Evolutionary conservation across 2,797 vertebrate genomes (phyloP).

Genomic region (Dermochelys coriacea): DNA sequence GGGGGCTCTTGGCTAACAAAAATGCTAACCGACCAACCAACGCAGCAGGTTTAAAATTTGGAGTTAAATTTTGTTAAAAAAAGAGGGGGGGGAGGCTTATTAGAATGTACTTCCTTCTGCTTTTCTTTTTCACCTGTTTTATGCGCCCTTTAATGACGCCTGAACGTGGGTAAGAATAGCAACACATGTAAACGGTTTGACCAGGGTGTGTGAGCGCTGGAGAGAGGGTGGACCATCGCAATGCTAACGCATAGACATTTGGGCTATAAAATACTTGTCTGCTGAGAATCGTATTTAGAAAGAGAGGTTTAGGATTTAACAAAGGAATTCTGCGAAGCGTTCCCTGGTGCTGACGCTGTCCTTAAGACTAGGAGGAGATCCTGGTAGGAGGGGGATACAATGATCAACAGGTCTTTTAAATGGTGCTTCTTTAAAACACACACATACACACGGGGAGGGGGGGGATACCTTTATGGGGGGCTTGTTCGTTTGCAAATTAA

Average conservation of each 20-base stretch:
- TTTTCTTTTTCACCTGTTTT: slow-evolving; percentile 58
- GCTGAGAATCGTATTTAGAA: slow-evolving; percentile 26
- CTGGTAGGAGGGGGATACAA: slow-evolving; percentile 23
- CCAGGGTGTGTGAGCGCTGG: not conserved
- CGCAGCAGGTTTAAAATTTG: not conserved
- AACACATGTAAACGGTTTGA: slow-evolving; percentile 23
- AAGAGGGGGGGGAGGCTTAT: not conserved
- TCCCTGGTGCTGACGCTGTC: slow-evolving; percentile 46
- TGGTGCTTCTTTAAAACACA: not conserved
- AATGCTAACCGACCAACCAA: not conserved
- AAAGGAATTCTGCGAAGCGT: slow-evolving; percentile 46
- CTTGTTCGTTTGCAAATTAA: not conserved
- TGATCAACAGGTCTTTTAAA: fast-evolving
- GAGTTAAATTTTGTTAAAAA: not conserved
- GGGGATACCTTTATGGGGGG: not conserved
- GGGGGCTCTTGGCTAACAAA: not conserved
- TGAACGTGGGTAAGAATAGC: slow-evolving; percentile 39
- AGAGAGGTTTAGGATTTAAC: slow-evolving; percentile 48
- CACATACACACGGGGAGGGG: fast-evolving
- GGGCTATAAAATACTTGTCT: slow-evolving; percentile 47
- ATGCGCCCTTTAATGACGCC: slow-evolving; percentile 19
- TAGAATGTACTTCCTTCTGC: not conserved
- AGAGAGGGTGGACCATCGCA: slow-evolving; percentile 26
- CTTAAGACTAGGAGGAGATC: slow-evolving; percentile 28
- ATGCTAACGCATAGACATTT: slow-evolving; percentile 46